A percentile compares a stretch with the other conserved stretches of the same genome.
phyloP scores from a whole-genome alignment of 2,797 vertebrate genomes.

The Monodelphis domestica region DNA sequence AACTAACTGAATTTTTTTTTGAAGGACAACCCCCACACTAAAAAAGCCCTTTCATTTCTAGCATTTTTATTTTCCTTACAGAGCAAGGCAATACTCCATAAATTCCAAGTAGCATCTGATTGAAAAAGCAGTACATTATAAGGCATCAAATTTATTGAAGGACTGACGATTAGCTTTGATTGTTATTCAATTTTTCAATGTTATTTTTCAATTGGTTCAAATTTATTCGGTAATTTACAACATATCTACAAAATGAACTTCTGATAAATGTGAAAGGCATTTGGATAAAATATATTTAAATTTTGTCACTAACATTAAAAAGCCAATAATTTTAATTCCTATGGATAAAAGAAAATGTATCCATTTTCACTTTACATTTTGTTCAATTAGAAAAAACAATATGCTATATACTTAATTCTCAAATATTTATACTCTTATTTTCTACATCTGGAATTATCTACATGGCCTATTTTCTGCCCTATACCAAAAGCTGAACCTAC shows the following conservation, averaged over 20 bases:
- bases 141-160: background rate
- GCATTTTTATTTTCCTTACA: background rate
- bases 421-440: background rate
- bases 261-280: background rate
- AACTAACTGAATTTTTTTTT: background rate
- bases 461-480: no score
- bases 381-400: background rate
- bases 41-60: background rate
- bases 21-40: background rate
- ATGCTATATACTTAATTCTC: background rate
- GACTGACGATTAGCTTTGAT: background rate
- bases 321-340: background rate
- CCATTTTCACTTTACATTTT: background rate
- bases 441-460: background rate
- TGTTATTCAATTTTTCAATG: background rate
- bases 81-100: background rate
- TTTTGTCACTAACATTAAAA: background rate
- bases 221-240: background rate
- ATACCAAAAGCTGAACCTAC: background rate
- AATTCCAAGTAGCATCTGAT: background rate
- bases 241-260: background rate
- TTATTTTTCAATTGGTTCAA: background rate
- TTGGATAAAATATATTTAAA: background rate
- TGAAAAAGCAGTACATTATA: background rate
- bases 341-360: background rate